A percentile compares a stretch with the other conserved stretches of the same genome.
Evolutionary conservation across 2,113 vertebrate genomes (phyloP).

Genomic region (Tetrao urogallus): DNA sequence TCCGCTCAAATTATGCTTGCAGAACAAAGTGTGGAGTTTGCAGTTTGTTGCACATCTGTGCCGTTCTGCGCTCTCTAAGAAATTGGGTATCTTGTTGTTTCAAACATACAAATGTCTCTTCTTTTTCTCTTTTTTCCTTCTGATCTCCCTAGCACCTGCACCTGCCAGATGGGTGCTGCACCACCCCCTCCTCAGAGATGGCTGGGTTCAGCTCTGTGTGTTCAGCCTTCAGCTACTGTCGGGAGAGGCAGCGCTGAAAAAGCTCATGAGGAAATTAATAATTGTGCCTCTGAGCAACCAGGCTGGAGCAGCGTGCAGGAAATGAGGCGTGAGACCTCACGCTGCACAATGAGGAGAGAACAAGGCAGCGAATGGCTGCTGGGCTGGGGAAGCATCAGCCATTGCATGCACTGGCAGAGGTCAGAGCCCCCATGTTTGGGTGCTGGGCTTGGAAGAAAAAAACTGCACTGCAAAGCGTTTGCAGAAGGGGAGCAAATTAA

Average conservation of each 20-base stretch:
- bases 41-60: neutral
- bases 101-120: neutral
- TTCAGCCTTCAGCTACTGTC: conserved; percentile 30
- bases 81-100: neutral
- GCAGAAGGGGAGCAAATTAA: neutral
- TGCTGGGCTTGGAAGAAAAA: neutral
- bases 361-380: neutral
- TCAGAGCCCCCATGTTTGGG: neutral
- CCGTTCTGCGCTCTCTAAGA: neutral
- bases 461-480: neutral
- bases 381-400: neutral
- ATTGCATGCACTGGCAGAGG: neutral
- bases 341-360: conserved; percentile 2
- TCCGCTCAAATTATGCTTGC: neutral
- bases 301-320: conserved; percentile 4
- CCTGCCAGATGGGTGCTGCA: neutral
- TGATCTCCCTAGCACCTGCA: neutral
- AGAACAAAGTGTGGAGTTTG: neutral
- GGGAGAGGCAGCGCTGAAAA: conserved; percentile 15
- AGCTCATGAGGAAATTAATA: conserved; percentile 53
- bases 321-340: conserved; percentile 27
- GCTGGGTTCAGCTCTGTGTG: neutral
- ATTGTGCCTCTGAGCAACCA: conserved; percentile 34
- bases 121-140: neutral
- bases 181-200: neutral